Evolutionary conservation across 2,113 vertebrate genomes (phyloP), one percentile per base, ranked within the genome.

Genomic region (Cheilinus undulatus): DNA sequence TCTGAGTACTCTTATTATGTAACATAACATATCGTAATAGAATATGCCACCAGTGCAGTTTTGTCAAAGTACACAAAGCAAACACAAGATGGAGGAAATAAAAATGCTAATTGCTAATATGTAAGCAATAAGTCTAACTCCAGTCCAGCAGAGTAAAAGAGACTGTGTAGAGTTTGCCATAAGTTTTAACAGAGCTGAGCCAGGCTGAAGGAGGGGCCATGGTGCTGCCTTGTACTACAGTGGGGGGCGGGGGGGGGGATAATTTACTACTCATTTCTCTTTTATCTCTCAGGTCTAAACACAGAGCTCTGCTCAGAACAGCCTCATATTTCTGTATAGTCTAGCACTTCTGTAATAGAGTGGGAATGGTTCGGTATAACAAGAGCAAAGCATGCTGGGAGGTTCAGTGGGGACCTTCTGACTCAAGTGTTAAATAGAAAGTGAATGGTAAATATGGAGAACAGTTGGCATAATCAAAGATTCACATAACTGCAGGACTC

Each of bases 191-290:
- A 53, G 48, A 71, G 51, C 23, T 53, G 30, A 43, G 34, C 26
- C 48, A 65, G 45, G 20, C 65, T 36, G 50, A 27, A 42, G 36
- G 19, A 45, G 48, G n/a, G n/a, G 58, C 50, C 36, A 45, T 15
- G n/a, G 19, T 50, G 22, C 42, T 78, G 22, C 64, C 54, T 83
- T 69, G 34, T 45, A 58, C 46, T 45, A 63, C 43, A 48, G 71
- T 49, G 23, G 70, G 63, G 43, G 65, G 67, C n/a, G n/a, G 38
- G 68, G 53, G 11, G 43, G 58, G 86, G 60, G 83, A 89, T 83
- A 74, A 87, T 87, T 84, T 71, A 82, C 27, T 59, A 72, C 62
- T 62, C 3, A 71, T 86, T 87, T 80, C 69, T 74, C 74, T 88
- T 88, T 86, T 65, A 89, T 89, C 74, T 80, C 48, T 56, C 15